A percentile compares a stretch with the other conserved stretches of the same genome.
Evolutionary conservation across 2,113 vertebrate genomes (phyloP).

Genomic region (Synodontis membranacea): DNA sequence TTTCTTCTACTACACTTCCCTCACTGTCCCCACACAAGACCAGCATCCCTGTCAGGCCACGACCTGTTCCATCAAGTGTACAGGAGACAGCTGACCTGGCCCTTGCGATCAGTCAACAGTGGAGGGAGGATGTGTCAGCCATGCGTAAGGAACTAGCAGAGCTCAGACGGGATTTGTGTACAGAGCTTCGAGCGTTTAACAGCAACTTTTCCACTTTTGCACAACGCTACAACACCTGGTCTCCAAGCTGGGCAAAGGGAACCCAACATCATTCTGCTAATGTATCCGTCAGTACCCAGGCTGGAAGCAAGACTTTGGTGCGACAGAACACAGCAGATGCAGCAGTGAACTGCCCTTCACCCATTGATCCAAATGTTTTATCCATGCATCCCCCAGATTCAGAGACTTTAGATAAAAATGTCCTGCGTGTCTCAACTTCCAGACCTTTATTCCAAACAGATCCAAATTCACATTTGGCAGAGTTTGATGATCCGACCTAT

Average conservation of each 20-base stretch:
- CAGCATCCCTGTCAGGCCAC: constrained; percentile 50
- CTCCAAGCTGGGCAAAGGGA: constrained; percentile 65
- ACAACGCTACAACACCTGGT: constrained; percentile 78
- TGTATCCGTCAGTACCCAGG: constrained; percentile 75
- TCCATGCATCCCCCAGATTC: constrained; percentile 46
- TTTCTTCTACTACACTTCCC: constrained; percentile 66
- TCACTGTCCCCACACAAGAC: constrained; percentile 68
- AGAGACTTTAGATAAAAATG: constrained; percentile 35
- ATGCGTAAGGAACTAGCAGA: constrained; percentile 76
- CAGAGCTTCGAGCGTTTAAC: constrained; percentile 77
- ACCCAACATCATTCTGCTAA: constrained; percentile 58
- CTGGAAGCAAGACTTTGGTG: constrained; percentile 69
- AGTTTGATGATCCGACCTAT: constrained; percentile 49
- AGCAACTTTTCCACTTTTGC: constrained; percentile 77
- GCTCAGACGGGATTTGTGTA: constrained; percentile 74
- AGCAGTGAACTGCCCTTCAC: constrained; percentile 72
- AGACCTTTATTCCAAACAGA: constrained; percentile 52
- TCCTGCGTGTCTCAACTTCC: constrained; percentile 44
- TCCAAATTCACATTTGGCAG: constrained; percentile 43
- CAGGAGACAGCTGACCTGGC: constrained; percentile 74
- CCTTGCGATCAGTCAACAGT: constrained; percentile 77
- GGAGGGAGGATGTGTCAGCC: constrained; percentile 77
- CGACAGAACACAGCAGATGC: constrained; percentile 77
- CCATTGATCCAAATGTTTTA: constrained; percentile 46
- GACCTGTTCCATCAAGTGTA: constrained; percentile 73